Percentiles rank a stretch among this genome's conserved stretches.
Conservation (phyloP, 2,797 vertebrate species). For the Tangara arthus region DNA sequence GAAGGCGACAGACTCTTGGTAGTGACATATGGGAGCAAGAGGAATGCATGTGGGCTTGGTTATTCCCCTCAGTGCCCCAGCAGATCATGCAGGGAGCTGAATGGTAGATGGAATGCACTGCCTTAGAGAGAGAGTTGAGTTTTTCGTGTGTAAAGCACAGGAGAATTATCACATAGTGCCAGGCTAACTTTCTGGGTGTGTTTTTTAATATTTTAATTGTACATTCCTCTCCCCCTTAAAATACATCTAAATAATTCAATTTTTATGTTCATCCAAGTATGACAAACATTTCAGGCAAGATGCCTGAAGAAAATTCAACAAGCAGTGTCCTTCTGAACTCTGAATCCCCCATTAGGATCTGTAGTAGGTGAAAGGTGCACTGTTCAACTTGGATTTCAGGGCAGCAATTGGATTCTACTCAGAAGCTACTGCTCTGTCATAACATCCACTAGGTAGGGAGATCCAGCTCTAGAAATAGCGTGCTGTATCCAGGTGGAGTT, state of each 20-base stretch:
- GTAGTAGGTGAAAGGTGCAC: neutral
- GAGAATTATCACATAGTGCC: neutral
- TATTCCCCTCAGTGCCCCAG: fast-evolving
- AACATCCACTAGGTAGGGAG: neutral
- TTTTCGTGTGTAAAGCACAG: neutral
- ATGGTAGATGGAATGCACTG: neutral
- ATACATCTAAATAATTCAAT: neutral
- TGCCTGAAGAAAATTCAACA: neutral
- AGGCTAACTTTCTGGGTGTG: neutral
- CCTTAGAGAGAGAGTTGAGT: neutral
- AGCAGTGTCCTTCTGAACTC: neutral
- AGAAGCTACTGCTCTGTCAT: neutral
- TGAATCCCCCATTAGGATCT: fast-evolving
- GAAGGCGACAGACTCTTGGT: fast-evolving
- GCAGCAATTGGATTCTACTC: neutral
- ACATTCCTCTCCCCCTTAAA: neutral
- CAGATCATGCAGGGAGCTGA: neutral
- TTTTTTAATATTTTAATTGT: neutral
- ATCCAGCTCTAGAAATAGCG: slow-evolving; percentile 40
- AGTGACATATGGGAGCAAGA: fast-evolving
- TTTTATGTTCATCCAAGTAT: neutral
- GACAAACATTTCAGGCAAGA: neutral
- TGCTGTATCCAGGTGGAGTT: slow-evolving; percentile 10
- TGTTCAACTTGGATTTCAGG: neutral
- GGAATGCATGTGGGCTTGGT: fast-evolving